Conservation (phyloP, 2,113 vertebrate genomes). For the Limanda limanda region DNA sequence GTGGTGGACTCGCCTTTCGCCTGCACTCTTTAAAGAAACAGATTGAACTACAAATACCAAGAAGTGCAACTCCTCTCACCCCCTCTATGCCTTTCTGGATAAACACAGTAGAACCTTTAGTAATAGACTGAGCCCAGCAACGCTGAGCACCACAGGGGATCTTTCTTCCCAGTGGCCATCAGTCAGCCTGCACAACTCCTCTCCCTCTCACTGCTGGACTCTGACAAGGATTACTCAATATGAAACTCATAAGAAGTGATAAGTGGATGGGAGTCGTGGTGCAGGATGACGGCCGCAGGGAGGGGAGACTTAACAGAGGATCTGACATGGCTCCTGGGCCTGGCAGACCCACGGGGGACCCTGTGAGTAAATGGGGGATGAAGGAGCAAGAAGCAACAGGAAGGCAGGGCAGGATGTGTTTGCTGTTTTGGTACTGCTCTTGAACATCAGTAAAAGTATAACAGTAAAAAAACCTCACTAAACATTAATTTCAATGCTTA, state of each 20-base stretch:
- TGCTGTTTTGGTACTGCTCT: neutral
- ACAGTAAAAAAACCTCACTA: neutral
- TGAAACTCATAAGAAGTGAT: neutral
- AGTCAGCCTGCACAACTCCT: conserved; percentile 1
- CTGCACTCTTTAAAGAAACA: neutral
- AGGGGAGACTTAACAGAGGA: neutral
- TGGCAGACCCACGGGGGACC: neutral
- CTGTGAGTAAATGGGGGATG: neutral
- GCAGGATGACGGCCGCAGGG: neutral
- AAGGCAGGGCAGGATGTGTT: neutral
- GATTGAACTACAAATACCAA: neutral
- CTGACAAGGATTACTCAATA: neutral
- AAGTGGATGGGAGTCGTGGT: neutral
- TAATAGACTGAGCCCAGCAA: conserved; percentile 4
- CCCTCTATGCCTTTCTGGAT: conserved; percentile 15
- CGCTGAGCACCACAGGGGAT: conserved; percentile 27
- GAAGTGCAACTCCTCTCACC: neutral
- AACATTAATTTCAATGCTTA: neutral
- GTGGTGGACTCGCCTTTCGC: neutral
- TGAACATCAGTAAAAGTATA: neutral
- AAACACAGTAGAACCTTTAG: conserved; percentile 10
- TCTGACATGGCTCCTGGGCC: neutral
- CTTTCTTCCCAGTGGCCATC: conserved; percentile 12
- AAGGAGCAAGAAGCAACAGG: conserved; percentile 1
- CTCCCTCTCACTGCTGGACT: conserved; percentile 18